A percentile compares a stretch with the other conserved stretches of the same genome.
phyloP scores from a whole-genome alignment of 2,113 vertebrate genomes.

The Melanotaenia duboulayi region DNA sequence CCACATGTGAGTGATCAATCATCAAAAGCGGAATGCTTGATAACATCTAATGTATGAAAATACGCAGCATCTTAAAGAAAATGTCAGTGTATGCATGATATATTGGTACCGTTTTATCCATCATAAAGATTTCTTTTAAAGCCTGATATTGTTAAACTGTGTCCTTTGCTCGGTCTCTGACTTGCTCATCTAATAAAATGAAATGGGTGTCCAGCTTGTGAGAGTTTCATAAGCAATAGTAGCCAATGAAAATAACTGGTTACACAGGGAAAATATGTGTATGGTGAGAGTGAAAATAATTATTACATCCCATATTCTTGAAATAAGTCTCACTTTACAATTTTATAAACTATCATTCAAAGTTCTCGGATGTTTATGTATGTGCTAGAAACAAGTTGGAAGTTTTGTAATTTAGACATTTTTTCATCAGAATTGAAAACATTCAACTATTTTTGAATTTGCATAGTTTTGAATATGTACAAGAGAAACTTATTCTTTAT shows the following conservation, averaged over 20 bases:
- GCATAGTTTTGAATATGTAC: background rate
- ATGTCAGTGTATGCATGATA: constrained; percentile 18
- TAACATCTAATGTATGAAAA: background rate
- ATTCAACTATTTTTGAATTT: background rate
- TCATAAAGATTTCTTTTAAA: constrained; percentile 15
- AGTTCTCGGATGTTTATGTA: background rate
- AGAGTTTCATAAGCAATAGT: constrained; percentile 25
- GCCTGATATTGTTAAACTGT: constrained; percentile 2
- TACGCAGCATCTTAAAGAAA: background rate
- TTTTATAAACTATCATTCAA: constrained; percentile 1
- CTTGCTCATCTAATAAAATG: constrained; percentile 14
- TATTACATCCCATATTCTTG: constrained; percentile 3
- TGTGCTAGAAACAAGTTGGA: background rate
- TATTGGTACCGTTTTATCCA: constrained; percentile 1
- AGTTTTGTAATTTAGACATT: background rate
- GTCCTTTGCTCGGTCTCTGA: background rate
- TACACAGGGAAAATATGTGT: constrained; percentile 26
- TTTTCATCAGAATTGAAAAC: constrained; percentile 5
- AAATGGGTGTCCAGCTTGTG: constrained; percentile 24
- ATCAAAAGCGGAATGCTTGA: background rate
- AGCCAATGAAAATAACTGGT: constrained; percentile 14
- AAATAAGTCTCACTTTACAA: background rate
- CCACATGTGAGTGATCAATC: constrained; percentile 81
- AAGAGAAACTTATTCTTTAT: constrained; percentile 7
- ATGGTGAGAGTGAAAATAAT: too few relatives aligned